These are phyloP conservation scores for Flabesymbios commensalis DNA, from an alignment of 2,888 invertebrate genomes.

Conservation along the genomic window DNA sequence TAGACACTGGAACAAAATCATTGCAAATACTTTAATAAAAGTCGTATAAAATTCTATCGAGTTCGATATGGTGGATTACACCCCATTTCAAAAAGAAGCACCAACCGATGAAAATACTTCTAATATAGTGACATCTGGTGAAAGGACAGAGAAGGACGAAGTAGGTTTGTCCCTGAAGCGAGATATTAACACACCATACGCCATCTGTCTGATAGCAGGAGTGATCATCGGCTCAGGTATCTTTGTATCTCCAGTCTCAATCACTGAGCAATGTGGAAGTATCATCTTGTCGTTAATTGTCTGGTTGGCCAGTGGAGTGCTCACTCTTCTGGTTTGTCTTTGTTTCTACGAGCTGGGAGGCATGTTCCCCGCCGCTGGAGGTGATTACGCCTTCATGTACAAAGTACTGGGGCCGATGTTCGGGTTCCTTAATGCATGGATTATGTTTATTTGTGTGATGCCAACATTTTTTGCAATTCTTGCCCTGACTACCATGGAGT, in stretches of 20 bases:
- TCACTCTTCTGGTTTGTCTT: constrained; percentile 76
- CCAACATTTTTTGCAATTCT: neutral
- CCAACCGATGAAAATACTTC: too few species aligned
- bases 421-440: constrained; percentile 43
- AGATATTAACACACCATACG: too few species aligned
- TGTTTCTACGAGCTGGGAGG: constrained; percentile 91
- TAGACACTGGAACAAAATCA: too few species aligned
- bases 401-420: constrained; percentile 53
- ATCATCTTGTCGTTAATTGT: constrained; percentile 76
- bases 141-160: too few species aligned
- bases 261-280: constrained; percentile 78
- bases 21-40: too few species aligned
- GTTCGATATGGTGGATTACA: too few species aligned
- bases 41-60: too few species aligned
- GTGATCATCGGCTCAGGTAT: constrained; percentile 63
- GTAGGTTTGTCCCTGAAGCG: too few species aligned
- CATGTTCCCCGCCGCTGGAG: constrained; percentile 71
- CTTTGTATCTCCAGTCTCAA: constrained; percentile 91
- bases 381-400: constrained; percentile 64
- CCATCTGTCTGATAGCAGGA: too few species aligned
- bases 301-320: constrained; percentile 84
- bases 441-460: neutral
- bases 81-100: too few species aligned
- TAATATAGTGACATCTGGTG: too few species aligned
- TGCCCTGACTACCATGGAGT: neutral